Base-by-base conservation (phyloP, 2,888 invertebrate species). In the Drosophila prolongata region DNA sequence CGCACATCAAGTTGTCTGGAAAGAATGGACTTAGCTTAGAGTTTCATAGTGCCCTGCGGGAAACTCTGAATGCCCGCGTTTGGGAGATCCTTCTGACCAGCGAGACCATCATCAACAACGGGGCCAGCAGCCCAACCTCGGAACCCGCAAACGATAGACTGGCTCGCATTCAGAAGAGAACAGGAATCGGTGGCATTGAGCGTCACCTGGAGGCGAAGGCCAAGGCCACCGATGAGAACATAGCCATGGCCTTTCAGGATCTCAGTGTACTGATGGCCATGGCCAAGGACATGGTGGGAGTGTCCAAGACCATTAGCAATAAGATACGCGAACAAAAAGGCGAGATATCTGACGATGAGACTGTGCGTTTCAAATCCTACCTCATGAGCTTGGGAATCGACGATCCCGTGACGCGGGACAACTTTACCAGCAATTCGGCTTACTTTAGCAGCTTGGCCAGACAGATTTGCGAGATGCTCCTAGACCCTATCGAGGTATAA, bases 121-220 rank as follows among this genome's bases (percentile, higher is more conserved):
- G 75, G 14, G 92, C 93, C 0, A 93, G 61, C 9, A 60, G 61
- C 16, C 16, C 68, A 13, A 27, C 14, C 6, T 59, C 55, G 14
- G 77, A 64, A 6, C 2, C 52, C 19, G 65, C 57, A 5, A 69
- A 73, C 6, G 78, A 77, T n/a, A 73, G 66, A 16, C 24, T 77
- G 13, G 78, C 74, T 1, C 86, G 89, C 77, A 95, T 96, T 55
- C 96, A 96, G 92, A 94, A 96, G 47, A 93, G 96, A 54, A 95
- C 96, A 9, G 99, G 99, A 52, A 99, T 99, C 87, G 96, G 97
- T 47, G 99, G 99, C 1, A 99, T 99, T 80, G 99, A 99, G 92
- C 94, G 97, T 84, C 96, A 96, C 83, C 94, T 99, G 72, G 96
- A 97, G 89, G 97, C 98, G 89, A 97, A 97, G 90, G 97, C 98